Evolutionary conservation across 1,140 invertebrate species (phyloP).

Genomic region (Lordiphosa clarofinis): DNA sequence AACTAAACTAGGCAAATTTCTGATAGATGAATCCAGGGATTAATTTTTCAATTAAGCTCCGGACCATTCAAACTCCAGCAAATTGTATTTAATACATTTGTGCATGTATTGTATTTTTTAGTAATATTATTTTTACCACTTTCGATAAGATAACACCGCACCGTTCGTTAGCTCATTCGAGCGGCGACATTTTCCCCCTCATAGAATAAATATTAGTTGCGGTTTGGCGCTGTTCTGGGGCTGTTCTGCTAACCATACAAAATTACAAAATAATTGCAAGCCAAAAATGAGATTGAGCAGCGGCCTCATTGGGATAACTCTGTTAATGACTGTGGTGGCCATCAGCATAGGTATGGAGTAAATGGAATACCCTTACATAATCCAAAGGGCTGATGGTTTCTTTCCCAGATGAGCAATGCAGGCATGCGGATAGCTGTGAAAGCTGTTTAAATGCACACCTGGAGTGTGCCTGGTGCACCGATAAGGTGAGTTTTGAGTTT

Average conservation of each 20-base stretch:
- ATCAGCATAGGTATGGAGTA: slow-evolving; percentile 40
- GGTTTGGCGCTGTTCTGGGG: slow-evolving; percentile 25
- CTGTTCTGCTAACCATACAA: not conserved
- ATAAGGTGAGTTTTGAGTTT: slow-evolving; percentile 63
- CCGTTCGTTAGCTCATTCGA: no score
- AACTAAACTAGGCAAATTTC: no score
- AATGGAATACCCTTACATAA: slow-evolving; percentile 29
- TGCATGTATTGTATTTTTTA: no score
- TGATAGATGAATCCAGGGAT: no score
- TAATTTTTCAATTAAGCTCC: no score
- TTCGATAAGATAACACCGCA: slow-evolving; percentile 40
- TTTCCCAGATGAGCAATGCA: slow-evolving; percentile 56
- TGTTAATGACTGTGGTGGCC: slow-evolving; percentile 3
- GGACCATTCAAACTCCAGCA: no score
- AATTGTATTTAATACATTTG: no score
- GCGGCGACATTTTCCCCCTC: not conserved
- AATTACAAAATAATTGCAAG: slow-evolving; percentile 11
- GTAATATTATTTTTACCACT: slow-evolving; percentile 11
- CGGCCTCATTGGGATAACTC: not conserved
- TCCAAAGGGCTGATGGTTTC: not conserved
- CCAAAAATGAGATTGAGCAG: slow-evolving; percentile 30
- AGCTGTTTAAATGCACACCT: slow-evolving; percentile 64
- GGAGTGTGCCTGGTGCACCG: slow-evolving; percentile 79
- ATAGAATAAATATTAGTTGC: slow-evolving; percentile 48
- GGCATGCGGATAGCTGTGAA: slow-evolving; percentile 68